Evolutionary conservation across 2,113 vertebrate species (phyloP), one percentile per base, ranked within the genome.

Genomic region (Ibidorhyncha struthersii): DNA sequence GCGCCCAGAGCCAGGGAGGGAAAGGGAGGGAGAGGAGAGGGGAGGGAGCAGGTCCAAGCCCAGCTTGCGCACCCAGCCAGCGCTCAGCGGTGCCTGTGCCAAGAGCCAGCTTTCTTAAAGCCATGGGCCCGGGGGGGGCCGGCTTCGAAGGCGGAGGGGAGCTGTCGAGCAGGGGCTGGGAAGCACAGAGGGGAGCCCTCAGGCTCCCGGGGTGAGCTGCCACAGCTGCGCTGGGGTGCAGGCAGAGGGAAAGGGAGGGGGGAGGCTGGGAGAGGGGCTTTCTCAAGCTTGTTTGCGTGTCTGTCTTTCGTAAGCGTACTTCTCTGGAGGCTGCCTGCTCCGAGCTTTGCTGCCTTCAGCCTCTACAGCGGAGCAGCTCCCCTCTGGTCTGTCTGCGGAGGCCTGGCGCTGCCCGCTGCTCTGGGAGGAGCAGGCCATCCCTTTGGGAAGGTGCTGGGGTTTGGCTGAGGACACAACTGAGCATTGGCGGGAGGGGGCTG

Each of bases 101-200:
- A 97, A 93, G 87, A 90, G 36, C 80, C 58, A 50, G 95, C 73
- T 96, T 45, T 69, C 74, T 86, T 93, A 93, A 92, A 94, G 93
- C 83, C 82, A 94, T 96, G 96, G 93, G 55, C 74, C 38, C 11
- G 9, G 79, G 80, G 87, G 87, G 80, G 89, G 87, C 66, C 16
- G 58, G 89, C 77, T 58, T 29, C 17, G 82, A 80, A 61, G 70
- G 93, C 82, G 2, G 38, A 82, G 93, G 72, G 58, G 40, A 88
- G 21, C 81, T 61, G 26, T 8, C 4, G 15, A 70, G 83, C 88
- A 41, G 84, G 84, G 90, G 66, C 93, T 69, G 81, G 79, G 69
- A 62, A 91, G 36, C 14, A 3, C 32, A 15, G 43, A 15, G 50
- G 52, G 78, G 55, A 95, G 18, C 63, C 36, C 8, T 40, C 9